Evolutionary conservation across 2,888 invertebrate species (phyloP).

Genomic region (Crocallis elinguaria): DNA sequence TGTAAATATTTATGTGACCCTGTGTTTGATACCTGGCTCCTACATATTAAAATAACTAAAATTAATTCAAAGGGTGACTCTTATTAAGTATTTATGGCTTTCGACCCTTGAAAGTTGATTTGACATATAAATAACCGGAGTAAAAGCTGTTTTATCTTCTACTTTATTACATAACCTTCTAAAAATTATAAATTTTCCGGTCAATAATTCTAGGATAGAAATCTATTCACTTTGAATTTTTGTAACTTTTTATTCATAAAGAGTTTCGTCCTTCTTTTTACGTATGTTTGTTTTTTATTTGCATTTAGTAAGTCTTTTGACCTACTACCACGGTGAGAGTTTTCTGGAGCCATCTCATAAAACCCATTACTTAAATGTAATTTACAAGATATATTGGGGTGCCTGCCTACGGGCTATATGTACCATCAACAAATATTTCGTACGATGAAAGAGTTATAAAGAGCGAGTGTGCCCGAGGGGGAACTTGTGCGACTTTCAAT

Average conservation of each 20-base stretch:
- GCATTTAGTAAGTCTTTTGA: neutral
- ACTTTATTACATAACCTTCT: neutral
- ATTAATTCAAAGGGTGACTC: constrained; percentile 4
- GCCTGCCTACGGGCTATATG: neutral
- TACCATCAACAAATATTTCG: neutral
- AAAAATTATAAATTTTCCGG: too few species aligned
- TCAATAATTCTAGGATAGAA: too few species aligned
- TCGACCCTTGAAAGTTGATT: neutral
- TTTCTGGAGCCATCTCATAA: neutral
- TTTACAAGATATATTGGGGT: neutral
- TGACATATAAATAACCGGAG: neutral
- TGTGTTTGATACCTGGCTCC: constrained; percentile 13
- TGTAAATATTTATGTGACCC: constrained; percentile 21
- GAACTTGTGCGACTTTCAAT: too few species aligned
- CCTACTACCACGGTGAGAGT: neutral
- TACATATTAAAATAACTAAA: constrained; percentile 10
- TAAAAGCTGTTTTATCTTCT: neutral
- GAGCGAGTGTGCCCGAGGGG: too few species aligned
- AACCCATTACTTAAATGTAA: too few species aligned
- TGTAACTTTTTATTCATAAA: neutral
- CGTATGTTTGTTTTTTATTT: neutral
- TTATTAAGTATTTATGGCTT: constrained; percentile 5
- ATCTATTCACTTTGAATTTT: neutral
- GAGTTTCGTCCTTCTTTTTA: neutral
- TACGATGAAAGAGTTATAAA: too few species aligned